Evolutionary conservation across 2,888 invertebrate genomes (phyloP).

Genomic region (Meiosimyza decipiens): DNA sequence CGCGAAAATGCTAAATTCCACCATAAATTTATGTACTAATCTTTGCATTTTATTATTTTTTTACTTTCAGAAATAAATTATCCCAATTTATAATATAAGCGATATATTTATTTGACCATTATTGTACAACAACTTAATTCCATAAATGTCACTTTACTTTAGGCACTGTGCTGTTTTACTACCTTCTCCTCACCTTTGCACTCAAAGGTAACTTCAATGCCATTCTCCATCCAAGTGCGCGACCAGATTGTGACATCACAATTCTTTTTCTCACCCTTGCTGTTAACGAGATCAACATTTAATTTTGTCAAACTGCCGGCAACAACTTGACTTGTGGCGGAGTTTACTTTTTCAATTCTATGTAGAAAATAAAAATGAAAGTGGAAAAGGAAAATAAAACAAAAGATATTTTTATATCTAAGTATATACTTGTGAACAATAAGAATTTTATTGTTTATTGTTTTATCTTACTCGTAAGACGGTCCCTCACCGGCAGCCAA

Average conservation of each 20-base stretch:
- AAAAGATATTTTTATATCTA: neutral
- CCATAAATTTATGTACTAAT: too few species aligned
- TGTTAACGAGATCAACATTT: slow-evolving; percentile 48
- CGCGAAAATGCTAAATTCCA: neutral
- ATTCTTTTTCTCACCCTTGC: slow-evolving; percentile 40
- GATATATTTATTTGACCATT: neutral
- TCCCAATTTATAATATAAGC: too few species aligned
- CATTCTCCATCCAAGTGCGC: slow-evolving; percentile 49
- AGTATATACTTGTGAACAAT: too few species aligned
- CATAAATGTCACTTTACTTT: slow-evolving; percentile 5
- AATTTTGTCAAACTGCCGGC: slow-evolving; percentile 44
- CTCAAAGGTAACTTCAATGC: slow-evolving; percentile 48
- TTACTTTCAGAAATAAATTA: too few species aligned
- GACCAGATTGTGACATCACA: slow-evolving; percentile 51
- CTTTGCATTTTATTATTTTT: too few species aligned
- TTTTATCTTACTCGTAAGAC: neutral
- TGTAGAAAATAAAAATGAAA: neutral
- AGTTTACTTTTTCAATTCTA: slow-evolving; percentile 49
- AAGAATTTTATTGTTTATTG: too few species aligned
- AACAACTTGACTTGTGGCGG: slow-evolving; percentile 50
- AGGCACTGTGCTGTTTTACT: slow-evolving; percentile 42
- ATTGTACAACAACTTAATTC: neutral
- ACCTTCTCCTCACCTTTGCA: slow-evolving; percentile 44
- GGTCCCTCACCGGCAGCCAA: neutral
- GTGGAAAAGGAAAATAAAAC: too few species aligned